Base-by-base conservation (phyloP, 2,797 vertebrate genomes). In the Falco berigora region DNA sequence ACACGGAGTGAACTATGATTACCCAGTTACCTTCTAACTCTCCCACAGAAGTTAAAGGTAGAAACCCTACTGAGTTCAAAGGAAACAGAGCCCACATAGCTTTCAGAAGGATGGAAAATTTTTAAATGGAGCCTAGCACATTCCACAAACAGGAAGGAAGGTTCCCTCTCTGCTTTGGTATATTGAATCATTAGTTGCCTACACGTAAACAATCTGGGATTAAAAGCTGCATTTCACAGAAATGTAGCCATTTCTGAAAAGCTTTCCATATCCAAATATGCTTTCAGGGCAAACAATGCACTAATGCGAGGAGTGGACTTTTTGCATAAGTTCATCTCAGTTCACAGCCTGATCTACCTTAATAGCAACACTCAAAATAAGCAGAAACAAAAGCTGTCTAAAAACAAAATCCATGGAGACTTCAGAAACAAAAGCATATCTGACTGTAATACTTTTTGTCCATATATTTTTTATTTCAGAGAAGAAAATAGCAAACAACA, bases 141-240 rank as follows among this genome's bases (percentile, higher is more conserved):
- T 38, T 58, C 90, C 92, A 58, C 69, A 55, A 55, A 73, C 66
- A 79, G 86, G 86, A 94, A 92, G 67, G 92, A 93, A 93, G 84
- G 56, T 69, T 79, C 80, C 56, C 58, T 49, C 85, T 93, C 83
- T 59, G 80, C 74, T 40, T 42, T 36, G 30, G 47, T 3, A 21
- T 9, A 14, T 3, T 14, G 63, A 52, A 61, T 69, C 90, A 81
- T 79, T 59, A 91, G 63, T 18, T 59, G 84, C 71, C 77, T 13
- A 5, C 42, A 71, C 0, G 2, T 59, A 76, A 92, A 58, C 92
- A 73, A 69, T 18, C 59, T 14, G 40, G 63, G 59, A 85, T 73
- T 89, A 74, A 93, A 85, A 92, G 78, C 84, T 61, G 63, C 72
- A 13, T 77, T 96, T 85, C 81, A 42, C 56, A 49, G 84, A 56